A percentile compares a stretch with the other conserved stretches of the same genome.
Evolutionary conservation across 2,888 invertebrate species (phyloP).

Genomic region (Drosophila pullipes): DNA sequence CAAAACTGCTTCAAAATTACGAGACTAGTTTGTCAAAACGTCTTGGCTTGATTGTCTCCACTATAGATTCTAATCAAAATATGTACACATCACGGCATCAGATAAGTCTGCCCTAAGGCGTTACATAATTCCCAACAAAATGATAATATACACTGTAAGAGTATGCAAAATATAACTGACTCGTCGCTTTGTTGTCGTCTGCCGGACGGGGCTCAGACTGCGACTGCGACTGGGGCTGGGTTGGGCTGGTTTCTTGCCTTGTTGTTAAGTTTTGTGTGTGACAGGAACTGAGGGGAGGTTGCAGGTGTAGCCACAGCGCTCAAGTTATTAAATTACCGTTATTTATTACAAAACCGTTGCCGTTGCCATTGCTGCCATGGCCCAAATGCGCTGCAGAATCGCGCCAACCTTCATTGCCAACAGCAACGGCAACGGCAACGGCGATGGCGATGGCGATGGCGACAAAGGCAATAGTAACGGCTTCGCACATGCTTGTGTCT

Average conservation of each 20-base stretch:
- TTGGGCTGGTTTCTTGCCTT: constrained; percentile 23
- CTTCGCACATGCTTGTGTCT: constrained; percentile 7
- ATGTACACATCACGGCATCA: neutral
- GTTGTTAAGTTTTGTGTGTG: constrained; percentile 8
- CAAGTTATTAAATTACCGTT: constrained; percentile 79
- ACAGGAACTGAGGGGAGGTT: constrained; percentile 24
- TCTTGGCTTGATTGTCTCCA: no score
- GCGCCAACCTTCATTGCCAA: constrained; percentile 58
- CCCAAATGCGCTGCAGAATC: constrained; percentile 72
- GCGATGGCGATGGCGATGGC: constrained; percentile 5
- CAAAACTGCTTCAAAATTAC: neutral
- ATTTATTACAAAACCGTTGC: constrained; percentile 80
- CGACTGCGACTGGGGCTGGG: constrained; percentile 14
- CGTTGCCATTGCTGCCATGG: constrained; percentile 66
- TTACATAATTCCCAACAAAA: neutral
- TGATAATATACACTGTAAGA: constrained; percentile 1
- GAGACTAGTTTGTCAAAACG: no score
- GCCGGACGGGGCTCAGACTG: constrained; percentile 27
- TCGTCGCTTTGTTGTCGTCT: constrained; percentile 58
- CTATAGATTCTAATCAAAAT: no score
- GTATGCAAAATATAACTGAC: constrained; percentile 39
- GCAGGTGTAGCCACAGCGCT: constrained; percentile 70
- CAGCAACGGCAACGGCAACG: constrained; percentile 11
- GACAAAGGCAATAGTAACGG: constrained; percentile 33
- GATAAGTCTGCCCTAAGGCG: neutral